Conservation (phyloP, 2,113 vertebrate species). For the Aramus guarauna region DNA sequence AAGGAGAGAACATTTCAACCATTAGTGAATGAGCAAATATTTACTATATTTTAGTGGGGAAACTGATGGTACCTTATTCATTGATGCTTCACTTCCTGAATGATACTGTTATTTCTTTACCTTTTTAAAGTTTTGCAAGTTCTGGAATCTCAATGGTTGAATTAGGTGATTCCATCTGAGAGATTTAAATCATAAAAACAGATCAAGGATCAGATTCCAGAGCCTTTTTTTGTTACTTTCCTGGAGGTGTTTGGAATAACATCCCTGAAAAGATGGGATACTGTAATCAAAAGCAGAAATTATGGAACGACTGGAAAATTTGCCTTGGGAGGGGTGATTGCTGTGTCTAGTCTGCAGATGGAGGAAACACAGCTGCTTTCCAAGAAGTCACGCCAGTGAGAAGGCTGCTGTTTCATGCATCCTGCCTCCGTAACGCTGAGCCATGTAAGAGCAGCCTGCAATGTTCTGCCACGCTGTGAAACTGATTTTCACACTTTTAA, state of each 20-base stretch:
- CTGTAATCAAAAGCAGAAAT: not conserved
- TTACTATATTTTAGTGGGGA: not conserved
- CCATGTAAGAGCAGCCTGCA: not conserved
- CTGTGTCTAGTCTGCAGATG: not conserved
- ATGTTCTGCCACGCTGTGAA: not conserved
- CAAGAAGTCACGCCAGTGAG: not conserved
- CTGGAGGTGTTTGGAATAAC: not conserved
- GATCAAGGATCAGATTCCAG: not conserved
- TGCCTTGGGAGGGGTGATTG: rapidly evolving
- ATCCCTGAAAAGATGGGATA: not conserved
- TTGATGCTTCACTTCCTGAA: not conserved
- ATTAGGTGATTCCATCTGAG: not conserved
- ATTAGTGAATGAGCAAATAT: slow-evolving; percentile 8
- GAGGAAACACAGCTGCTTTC: not conserved
- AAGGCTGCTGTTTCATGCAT: not conserved
- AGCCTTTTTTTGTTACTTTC: not conserved
- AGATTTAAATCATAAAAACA: not conserved
- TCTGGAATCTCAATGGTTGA: not conserved
- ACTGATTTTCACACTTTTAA: not conserved
- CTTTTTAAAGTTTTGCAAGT: not conserved
- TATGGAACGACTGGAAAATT: rapidly evolving
- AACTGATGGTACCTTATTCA: not conserved
- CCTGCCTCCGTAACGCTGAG: not conserved
- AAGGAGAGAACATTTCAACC: not conserved
- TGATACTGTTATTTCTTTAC: not conserved